Conservation (phyloP, 2,797 vertebrate species). For the Astyanax mexicanus region DNA sequence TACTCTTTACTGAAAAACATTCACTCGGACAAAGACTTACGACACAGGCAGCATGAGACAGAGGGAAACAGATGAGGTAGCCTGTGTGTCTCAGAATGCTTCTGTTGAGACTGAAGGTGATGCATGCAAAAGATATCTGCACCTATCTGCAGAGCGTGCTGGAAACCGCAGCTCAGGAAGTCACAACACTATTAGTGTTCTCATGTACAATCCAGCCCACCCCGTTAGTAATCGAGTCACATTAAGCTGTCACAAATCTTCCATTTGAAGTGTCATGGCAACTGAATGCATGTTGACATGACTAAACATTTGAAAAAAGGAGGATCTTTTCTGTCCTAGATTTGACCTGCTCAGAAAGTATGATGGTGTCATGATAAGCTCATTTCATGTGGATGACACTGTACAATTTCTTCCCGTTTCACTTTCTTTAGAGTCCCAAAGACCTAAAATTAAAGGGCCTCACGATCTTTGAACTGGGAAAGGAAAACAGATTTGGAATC, state of each 20-base stretch:
- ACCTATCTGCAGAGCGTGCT: neutral
- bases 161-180: constrained; percentile 54
- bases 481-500: too few relatives aligned
- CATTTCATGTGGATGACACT: neutral
- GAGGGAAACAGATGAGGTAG: neutral
- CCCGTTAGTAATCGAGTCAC: neutral
- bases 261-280: neutral
- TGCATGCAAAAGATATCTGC: constrained; percentile 46
- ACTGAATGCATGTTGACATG: neutral
- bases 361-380: constrained; percentile 27
- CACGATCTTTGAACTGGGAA: too few relatives aligned
- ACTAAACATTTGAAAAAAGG: neutral
- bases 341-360: neutral
- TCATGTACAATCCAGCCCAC: constrained; percentile 6
- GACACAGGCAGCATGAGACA: neutral
- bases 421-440: neutral
- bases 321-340: neutral
- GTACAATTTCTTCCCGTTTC: constrained; percentile 24
- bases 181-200: constrained; percentile 22
- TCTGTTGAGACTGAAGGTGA: constrained; percentile 35
- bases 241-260: neutral
- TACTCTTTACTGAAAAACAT: neutral
- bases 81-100: neutral
- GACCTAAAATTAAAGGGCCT: too few relatives aligned
- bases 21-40: neutral